Base-by-base conservation (phyloP, 2,113 vertebrate species). In the Paradisaea rubra region DNA sequence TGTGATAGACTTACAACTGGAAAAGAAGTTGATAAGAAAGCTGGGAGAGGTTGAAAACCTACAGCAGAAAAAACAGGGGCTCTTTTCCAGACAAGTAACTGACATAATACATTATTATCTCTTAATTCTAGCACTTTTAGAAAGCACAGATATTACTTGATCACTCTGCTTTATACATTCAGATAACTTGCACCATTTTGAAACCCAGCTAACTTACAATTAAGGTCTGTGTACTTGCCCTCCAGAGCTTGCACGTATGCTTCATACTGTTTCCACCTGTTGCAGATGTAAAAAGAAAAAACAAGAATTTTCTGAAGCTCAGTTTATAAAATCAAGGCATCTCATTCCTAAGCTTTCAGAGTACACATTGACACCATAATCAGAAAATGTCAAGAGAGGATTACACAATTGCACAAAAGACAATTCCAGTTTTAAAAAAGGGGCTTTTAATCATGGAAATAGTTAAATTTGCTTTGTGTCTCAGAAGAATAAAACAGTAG, bases 241-340 rank as follows among this genome's bases (percentile, higher is more conserved):
- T 99, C 99, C 97, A 99, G 98, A 97, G 99, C 98, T 98, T 99
- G 99, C 84, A 99, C 98, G 2, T 99, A 99, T 3, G 98, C 97
- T 97, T 99, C 99, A 95, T 99, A 99, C 30, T 99, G 99, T 84
- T 99, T 99, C 99, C 99, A 99, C 97, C 99, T 99, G 97, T 87
- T 35, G 44, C 53, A 70, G 77, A 97, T 61, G 91, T 0, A 17
- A 59, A 84, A 12, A 91, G 63, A 83, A 94, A 39, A 93, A 94
- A 33, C 87, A 94, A 92, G 22, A 45, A 35, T 45, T 37, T 81
- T 87, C 49, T 77, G 66, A 96, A 82, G 19, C 64, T 93, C 63
- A 91, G 37, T 69, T 89, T 6, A 70, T 23, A 80, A 56, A 85
- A 91, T 79, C 28, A 80, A 78, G 21, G 5, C 24, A 93, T 16